Percentiles rank a stretch among this genome's conserved stretches.
These are phyloP conservation scores for Lasiurus cinereus DNA, from an alignment of 2,113 vertebrate genomes.

Conservation along the genomic window DNA sequence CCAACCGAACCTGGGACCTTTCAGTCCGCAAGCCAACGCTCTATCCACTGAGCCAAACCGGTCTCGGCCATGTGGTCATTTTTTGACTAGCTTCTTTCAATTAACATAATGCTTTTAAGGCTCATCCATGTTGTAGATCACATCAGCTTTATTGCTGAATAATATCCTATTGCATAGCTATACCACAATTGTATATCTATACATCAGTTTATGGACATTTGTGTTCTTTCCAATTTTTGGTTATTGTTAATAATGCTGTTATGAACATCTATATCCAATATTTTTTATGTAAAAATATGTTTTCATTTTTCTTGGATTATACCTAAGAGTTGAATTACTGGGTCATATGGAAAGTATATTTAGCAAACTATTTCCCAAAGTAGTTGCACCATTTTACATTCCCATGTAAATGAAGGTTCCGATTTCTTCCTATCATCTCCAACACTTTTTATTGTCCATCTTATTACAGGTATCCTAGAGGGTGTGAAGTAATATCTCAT, in stretches of 20 bases:
- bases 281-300: not conserved
- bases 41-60: too few relatives aligned
- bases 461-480: not conserved
- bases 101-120: not conserved
- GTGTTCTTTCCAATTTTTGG: not conserved
- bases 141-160: not conserved
- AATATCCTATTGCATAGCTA: not conserved
- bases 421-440: not conserved
- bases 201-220: not conserved
- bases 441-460: not conserved
- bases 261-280: not conserved
- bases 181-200: not conserved
- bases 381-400: not conserved
- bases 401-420: not conserved
- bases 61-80: not conserved
- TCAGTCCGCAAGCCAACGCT: too few relatives aligned
- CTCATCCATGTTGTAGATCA: not conserved
- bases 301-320: conserved; percentile 24
- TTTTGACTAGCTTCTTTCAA: not conserved
- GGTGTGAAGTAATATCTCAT: not conserved
- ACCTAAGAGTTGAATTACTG: not conserved
- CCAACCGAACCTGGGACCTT: too few relatives aligned
- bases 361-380: not conserved
- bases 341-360: not conserved
- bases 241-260: not conserved